Base-by-base conservation (phyloP, 2,797 vertebrate genomes). In the Falco rusticolus region DNA sequence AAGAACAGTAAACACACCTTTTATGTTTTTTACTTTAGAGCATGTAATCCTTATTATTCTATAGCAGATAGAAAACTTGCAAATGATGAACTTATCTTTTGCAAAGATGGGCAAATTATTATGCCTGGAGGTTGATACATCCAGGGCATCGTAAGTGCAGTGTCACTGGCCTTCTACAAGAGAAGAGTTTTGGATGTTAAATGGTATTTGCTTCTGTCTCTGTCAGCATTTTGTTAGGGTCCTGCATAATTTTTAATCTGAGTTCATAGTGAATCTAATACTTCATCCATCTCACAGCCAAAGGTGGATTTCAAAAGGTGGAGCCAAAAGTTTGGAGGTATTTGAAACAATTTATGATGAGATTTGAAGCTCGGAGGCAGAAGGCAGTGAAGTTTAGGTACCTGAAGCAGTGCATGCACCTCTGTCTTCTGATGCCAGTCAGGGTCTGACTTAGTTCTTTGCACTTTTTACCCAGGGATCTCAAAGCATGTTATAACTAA, bases 351-450 rank as follows among this genome's bases (percentile, higher is more conserved):
- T 11, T 65, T 82, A 33, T 6, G 56, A 25, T 78, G 53, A 77
- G 43, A 65, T 51, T 16, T 79, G 37, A 43, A 64, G 41, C 54
- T 57, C 12, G 2, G n/a, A 43, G 53, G 12, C 11, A 68, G 37
- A 68, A 25, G 7, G 29, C 28, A 39, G 28, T 29, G 17, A 61
- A 24, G 56, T 57, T 57, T 29, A 63, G 29, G 22, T 47, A 15
- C 9, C 54, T 33, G 31, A 53, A 71, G 18, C 3, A 41, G 15
- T 3, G 24, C 3, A 1, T 1, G 0, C 22, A 37, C 41, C 11
- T 54, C 71, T 65, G 24, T 72, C 63, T 82, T 39, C 11, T 74
- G 70, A n/a, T 47, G 22, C 6, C 43, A 66, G 22, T 76, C 33
- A 70, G 63, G 15, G 39, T 25, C 21, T 33, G 59, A 80, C 21